phyloP scores from a whole-genome alignment of 2,888 invertebrate genomes.

The Notodonta dromedarius region DNA sequence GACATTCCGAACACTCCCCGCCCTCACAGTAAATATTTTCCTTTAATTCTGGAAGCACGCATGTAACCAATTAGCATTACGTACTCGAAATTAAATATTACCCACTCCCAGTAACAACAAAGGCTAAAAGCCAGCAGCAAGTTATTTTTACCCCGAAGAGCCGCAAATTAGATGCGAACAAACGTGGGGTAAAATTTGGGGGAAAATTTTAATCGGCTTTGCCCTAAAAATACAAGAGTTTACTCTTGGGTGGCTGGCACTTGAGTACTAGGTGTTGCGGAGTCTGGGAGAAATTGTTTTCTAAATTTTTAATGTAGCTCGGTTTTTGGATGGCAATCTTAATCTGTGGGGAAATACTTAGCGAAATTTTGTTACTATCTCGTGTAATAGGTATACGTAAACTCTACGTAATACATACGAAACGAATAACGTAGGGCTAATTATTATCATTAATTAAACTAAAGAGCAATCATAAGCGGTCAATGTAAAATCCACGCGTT shows the following conservation, averaged over 20 bases:
- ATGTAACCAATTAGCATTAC: neutral
- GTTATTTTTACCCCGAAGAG: slow-evolving; percentile 30
- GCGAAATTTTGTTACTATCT: no score
- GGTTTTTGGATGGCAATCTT: neutral
- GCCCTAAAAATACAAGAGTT: slow-evolving; percentile 14
- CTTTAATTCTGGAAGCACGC: neutral
- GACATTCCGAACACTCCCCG: neutral
- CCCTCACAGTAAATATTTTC: neutral
- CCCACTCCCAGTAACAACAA: slow-evolving; percentile 4
- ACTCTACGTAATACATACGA: no score
- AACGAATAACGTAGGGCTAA: no score
- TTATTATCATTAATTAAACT: no score
- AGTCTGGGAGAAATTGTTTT: neutral
- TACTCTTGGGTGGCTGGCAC: neutral
- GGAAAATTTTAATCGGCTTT: slow-evolving; percentile 30
- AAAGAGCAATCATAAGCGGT: no score
- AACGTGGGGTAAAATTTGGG: slow-evolving; percentile 25
- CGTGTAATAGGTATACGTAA: no score
- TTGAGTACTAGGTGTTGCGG: slow-evolving; percentile 2
- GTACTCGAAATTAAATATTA: neutral
- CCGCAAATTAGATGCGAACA: slow-evolving; percentile 27
- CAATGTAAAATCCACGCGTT: no score
- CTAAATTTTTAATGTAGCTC: neutral
- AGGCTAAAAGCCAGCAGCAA: slow-evolving; percentile 9
- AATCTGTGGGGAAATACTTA: neutral